Evolutionary conservation across 2,113 vertebrate species (phyloP).

Genomic region (human (Homo sapiens)): DNA sequence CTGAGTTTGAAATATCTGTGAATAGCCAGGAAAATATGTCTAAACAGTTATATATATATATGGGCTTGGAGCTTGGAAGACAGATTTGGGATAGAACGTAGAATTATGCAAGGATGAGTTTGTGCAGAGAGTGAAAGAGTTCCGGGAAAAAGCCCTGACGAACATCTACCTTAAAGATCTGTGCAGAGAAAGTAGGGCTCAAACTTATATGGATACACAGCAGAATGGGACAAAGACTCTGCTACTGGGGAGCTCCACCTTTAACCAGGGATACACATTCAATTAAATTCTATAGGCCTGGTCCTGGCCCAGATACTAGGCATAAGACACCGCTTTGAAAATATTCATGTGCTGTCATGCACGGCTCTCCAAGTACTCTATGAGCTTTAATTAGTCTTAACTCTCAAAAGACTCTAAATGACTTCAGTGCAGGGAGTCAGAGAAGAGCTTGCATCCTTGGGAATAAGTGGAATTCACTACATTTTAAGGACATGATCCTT

Average conservation of each 20-base stretch:
- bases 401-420: background rate
- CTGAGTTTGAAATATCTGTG: background rate
- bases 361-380: background rate
- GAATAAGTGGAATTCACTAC: background rate
- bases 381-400: background rate
- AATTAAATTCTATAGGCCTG: background rate
- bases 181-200: background rate
- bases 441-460: background rate
- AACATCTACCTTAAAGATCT: background rate
- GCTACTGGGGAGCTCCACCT: background rate
- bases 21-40: background rate
- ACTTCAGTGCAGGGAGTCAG: background rate
- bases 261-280: background rate
- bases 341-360: background rate
- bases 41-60: background rate
- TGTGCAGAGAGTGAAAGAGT: background rate
- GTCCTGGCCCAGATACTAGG: background rate
- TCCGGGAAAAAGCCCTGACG: background rate
- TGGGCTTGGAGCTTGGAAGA: background rate
- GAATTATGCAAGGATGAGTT: background rate
- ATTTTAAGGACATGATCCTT: background rate
- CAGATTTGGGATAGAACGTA: background rate
- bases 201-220: background rate
- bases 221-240: background rate
- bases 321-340: background rate